Conservation (phyloP, 1,140 invertebrate species). For the Babylonia areolata region DNA sequence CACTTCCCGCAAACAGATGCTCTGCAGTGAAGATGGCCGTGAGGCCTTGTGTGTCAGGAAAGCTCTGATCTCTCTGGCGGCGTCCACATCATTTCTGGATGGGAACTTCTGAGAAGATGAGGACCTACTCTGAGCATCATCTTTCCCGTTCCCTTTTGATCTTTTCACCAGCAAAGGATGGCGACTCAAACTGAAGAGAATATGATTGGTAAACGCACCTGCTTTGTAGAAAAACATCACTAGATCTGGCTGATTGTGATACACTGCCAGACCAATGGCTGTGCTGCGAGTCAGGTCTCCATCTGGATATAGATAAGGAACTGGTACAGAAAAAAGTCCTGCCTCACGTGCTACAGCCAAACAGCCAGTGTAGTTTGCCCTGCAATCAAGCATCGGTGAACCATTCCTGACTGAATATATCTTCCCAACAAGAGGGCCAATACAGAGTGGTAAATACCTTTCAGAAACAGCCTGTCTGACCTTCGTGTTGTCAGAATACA, state of each 20-base stretch:
- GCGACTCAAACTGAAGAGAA: background rate
- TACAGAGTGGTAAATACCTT: no score
- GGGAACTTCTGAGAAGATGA: background rate
- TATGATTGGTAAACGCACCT: background rate
- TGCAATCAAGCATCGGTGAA: no score
- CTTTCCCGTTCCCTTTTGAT: background rate
- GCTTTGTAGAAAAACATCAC: background rate
- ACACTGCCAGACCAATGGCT: background rate
- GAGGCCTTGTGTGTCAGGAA: background rate
- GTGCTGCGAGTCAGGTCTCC: no score
- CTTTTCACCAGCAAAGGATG: background rate
- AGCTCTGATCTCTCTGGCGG: background rate
- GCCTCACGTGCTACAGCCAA: background rate
- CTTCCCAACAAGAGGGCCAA: no score
- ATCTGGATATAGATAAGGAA: no score
- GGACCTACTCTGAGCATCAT: background rate
- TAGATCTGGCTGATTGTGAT: background rate
- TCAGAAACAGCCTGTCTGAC: no score
- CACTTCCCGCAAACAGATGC: background rate
- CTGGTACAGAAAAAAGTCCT: background rate
- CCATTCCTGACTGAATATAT: no score
- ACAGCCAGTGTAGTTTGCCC: no score
- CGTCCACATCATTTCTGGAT: background rate
- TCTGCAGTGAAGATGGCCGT: background rate
- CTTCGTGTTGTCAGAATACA: no score